These are phyloP conservation scores for Pristionchus arcanus DNA, from an alignment of 2,888 invertebrate species.

Conservation along the genomic window DNA sequence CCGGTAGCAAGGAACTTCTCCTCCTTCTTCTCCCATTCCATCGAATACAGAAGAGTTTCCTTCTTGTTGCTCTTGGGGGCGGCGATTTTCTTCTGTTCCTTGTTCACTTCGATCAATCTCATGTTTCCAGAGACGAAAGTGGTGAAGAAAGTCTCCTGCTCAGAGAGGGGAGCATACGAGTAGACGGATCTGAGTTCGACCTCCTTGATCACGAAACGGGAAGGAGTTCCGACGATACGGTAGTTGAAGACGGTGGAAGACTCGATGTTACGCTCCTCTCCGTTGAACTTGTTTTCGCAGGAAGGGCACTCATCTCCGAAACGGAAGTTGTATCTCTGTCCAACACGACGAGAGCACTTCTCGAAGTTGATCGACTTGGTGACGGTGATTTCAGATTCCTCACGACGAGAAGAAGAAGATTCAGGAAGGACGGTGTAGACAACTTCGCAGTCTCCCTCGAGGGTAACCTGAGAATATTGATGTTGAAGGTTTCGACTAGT, in stretches of 20 bases:
- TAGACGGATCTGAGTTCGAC: constrained; percentile 56
- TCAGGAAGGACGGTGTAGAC: constrained; percentile 61
- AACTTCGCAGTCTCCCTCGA: constrained; percentile 75
- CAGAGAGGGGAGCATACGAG: constrained; percentile 45
- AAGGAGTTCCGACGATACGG: constrained; percentile 49
- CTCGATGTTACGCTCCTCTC: constrained; percentile 52
- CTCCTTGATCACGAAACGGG: constrained; percentile 55
- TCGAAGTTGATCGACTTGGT: constrained; percentile 80
- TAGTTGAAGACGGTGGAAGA: constrained; percentile 63
- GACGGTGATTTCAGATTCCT: constrained; percentile 58
- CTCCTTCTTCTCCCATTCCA: constrained; percentile 64
- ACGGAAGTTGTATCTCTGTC: constrained; percentile 61
- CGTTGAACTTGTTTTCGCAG: constrained; percentile 59
- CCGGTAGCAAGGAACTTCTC: constrained; percentile 73
- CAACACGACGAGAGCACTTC: constrained; percentile 79
- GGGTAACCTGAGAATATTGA: constrained; percentile 59
- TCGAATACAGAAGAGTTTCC: constrained; percentile 69
- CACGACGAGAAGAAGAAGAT: constrained; percentile 23
- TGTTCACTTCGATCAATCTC: constrained; percentile 13
- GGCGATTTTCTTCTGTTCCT: constrained; percentile 24
- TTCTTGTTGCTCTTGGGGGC: constrained; percentile 51
- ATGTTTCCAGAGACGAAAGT: constrained; percentile 47
- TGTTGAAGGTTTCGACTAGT: background rate
- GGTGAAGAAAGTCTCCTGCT: constrained; percentile 53
- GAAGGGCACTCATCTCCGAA: constrained; percentile 62